Conservation (phyloP, 2,797 vertebrate genomes). For the Anolis apletophallus region DNA sequence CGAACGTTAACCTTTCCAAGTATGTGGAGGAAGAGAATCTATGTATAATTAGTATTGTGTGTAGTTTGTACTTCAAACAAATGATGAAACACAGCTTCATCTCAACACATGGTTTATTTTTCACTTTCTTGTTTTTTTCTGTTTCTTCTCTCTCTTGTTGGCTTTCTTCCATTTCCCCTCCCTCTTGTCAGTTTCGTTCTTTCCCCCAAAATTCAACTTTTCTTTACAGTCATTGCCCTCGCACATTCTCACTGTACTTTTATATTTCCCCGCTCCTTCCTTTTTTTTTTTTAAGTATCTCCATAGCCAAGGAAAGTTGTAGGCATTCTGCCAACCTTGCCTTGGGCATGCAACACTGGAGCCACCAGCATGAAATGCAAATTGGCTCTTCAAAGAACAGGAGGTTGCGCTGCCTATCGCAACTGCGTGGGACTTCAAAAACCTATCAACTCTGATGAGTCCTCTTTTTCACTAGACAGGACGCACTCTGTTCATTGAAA, state of each 20-base stretch:
- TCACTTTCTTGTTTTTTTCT: neutral
- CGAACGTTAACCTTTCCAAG: no score
- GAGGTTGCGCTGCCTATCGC: constrained; percentile 52
- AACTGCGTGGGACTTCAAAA: constrained; percentile 45
- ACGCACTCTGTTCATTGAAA: neutral
- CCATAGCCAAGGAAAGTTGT: constrained; percentile 18
- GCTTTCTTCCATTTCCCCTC: neutral
- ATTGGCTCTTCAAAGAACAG: constrained; percentile 62
- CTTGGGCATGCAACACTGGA: constrained; percentile 33
- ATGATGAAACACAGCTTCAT: neutral
- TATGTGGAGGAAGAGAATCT: neutral
- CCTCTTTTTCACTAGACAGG: constrained; percentile 31
- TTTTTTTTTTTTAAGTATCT: constrained; percentile 31
- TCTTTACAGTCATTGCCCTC: constrained; percentile 2
- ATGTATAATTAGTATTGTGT: neutral
- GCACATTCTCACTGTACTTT: constrained; percentile 14
- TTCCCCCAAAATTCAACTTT: no score
- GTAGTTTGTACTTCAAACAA: neutral
- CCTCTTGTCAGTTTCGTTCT: neutral
- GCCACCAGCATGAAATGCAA: constrained; percentile 58
- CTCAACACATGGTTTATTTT: neutral
- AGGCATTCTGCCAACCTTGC: constrained; percentile 35
- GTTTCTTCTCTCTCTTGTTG: neutral
- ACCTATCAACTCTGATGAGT: constrained; percentile 50
- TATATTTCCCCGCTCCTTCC: neutral